Evolutionary conservation across 2,797 vertebrate genomes (phyloP).

Genomic region (Adelosebastes latens): DNA sequence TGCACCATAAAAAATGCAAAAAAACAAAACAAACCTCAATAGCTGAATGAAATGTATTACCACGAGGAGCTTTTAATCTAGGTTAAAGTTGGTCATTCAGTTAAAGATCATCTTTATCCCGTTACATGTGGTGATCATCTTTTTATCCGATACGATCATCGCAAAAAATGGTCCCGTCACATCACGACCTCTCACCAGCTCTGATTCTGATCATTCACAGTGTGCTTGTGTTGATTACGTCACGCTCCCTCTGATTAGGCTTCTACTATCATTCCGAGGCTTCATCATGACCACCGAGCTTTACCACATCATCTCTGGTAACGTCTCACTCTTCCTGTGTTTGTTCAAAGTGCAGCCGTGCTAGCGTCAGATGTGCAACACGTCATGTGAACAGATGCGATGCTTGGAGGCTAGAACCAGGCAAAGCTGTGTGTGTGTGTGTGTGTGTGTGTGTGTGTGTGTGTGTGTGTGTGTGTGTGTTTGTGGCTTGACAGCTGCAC

Average conservation of each 20-base stretch:
- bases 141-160: not conserved
- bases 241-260: not conserved
- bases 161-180: not conserved
- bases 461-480: constrained; percentile 8
- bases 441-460: constrained; percentile 23
- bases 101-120: not conserved
- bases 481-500: constrained; percentile 35
- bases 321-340: constrained; percentile 1
- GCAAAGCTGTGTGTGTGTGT: not conserved
- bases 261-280: not conserved
- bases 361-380: constrained; percentile 3
- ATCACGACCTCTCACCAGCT: not conserved
- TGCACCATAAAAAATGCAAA: not conserved
- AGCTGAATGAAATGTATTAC: not conserved
- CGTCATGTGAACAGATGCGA: constrained; percentile 31
- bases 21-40: not conserved
- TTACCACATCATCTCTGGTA: not conserved
- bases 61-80: not conserved
- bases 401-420: constrained; percentile 21
- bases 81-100: not conserved
- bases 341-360: constrained; percentile 9
- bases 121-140: too few relatives aligned
- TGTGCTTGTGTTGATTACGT: not conserved
- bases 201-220: not conserved
- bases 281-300: not conserved